Evolutionary conservation across 2,113 vertebrate species (phyloP).

Genomic region (Anas platyrhynchos): DNA sequence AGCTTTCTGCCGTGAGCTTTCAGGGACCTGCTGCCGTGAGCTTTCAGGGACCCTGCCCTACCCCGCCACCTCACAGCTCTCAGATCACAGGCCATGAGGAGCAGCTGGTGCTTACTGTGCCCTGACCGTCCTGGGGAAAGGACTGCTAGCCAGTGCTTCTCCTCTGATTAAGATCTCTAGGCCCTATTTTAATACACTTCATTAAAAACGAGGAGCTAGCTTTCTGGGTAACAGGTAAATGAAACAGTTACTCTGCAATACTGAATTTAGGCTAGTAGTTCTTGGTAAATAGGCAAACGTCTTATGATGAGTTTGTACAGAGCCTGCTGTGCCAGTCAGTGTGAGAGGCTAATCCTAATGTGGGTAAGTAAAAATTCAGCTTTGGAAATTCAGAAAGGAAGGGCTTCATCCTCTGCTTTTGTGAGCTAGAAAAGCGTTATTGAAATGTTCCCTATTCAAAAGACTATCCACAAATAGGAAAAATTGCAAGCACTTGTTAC

Average conservation of each 20-base stretch:
- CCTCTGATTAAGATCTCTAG: neutral
- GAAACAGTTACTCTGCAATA: neutral
- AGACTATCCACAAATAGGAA: neutral
- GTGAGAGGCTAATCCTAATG: neutral
- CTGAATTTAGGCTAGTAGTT: neutral
- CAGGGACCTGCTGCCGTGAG: fast-evolving
- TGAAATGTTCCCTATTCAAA: neutral
- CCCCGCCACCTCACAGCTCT: neutral
- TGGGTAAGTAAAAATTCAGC: neutral
- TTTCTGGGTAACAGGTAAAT: neutral
- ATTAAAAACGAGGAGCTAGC: neutral
- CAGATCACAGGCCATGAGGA: neutral
- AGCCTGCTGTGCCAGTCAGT: no score
- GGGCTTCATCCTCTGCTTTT: neutral
- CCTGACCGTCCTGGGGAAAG: neutral
- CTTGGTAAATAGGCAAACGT: neutral
- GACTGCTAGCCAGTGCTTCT: neutral
- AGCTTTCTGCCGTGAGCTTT: neutral
- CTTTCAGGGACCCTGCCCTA: fast-evolving
- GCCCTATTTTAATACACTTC: neutral
- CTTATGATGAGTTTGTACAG: neutral
- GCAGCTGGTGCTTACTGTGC: neutral
- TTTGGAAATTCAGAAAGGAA: neutral
- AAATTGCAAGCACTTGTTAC: neutral
- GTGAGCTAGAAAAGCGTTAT: neutral